Base-by-base conservation (phyloP, 2,113 vertebrate genomes). In the Epinephelus fuscoguttatus region DNA sequence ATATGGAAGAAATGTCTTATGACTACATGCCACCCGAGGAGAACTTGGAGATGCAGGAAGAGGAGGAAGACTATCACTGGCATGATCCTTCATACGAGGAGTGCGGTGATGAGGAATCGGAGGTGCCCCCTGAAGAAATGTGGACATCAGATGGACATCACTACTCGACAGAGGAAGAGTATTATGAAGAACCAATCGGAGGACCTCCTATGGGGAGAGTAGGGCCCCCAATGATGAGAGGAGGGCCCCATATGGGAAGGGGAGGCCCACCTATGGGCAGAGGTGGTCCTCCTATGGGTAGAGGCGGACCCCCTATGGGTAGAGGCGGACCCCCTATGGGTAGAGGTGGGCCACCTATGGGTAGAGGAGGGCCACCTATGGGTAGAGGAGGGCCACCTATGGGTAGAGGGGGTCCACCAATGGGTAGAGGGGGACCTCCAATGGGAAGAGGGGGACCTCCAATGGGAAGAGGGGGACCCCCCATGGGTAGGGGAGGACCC, bases 141-240 rank as follows among this genome's bases (percentile, higher is more conserved):
- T 94, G 97, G 97, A 91, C 96, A 91, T 85, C 95, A 88, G 85
- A 96, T 88, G 94, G 97, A 60, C 94, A 97, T 72, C 96, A 94
- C 52, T 96, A 94, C 9, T 42, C 73, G 23, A 4, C 69, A 80
- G 93, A 92, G 19, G 94, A 95, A 47, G 93, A 95, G 6, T 95
- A 94, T 84, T 95, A 94, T 80, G 94, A 97, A 92, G 91, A 95
- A 71, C 90, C 94, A 84, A 60, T 84, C 0, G 81, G 59, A 10
- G 90, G 88, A n/a, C 93, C 92, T 1, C 80, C 92, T 60, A 84
- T 95, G 70, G 96, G 96, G 0, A 93, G 94, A 70, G 96, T 96
- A 90, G 95, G 89, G 88, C 96, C 30, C 93, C 66, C 76, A 27
- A 71, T 83, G 70, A 87, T 87, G 69, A 81, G 90, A 70, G 87